These are phyloP conservation scores for Abrostola tripartita DNA, from an alignment of 2,888 invertebrate genomes.

Conservation along the genomic window DNA sequence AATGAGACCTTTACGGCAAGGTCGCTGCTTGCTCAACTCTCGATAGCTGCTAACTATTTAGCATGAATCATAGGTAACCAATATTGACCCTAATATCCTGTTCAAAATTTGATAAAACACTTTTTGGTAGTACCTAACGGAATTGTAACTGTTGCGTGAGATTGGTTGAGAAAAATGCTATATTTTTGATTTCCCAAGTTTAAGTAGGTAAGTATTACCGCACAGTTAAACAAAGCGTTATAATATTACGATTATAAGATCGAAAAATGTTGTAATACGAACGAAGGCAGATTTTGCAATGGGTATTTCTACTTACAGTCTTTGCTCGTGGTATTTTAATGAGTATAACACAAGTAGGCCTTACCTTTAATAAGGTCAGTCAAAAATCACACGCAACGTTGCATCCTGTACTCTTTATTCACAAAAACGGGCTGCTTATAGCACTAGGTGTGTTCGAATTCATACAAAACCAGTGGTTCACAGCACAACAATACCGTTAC, in stretches of 20 bases:
- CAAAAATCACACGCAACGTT: slow-evolving; percentile 70
- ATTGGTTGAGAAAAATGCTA: no score
- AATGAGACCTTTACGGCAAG: slow-evolving; percentile 77
- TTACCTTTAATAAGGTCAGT: slow-evolving; percentile 52
- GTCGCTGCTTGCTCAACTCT: slow-evolving; percentile 69
- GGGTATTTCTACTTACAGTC: background rate
- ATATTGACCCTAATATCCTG: slow-evolving; percentile 46
- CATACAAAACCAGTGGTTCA: slow-evolving; percentile 64
- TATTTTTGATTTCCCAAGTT: slow-evolving; percentile 25
- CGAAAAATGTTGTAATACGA: slow-evolving; percentile 38
- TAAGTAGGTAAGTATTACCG: slow-evolving; percentile 15
- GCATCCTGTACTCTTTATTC: slow-evolving; percentile 71
- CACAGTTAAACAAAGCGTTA: slow-evolving; percentile 13
- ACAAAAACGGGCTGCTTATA: slow-evolving; percentile 68
- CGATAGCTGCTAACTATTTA: slow-evolving; percentile 49
- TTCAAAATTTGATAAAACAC: no score
- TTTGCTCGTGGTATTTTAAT: slow-evolving; percentile 13
- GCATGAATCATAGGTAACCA: slow-evolving; percentile 54
- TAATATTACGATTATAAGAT: slow-evolving; percentile 20
- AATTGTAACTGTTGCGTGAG: no score
- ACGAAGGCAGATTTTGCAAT: slow-evolving; percentile 27
- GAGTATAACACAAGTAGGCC: slow-evolving; percentile 14
- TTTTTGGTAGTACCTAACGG: no score
- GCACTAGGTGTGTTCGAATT: slow-evolving; percentile 77
- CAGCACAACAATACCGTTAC: slow-evolving; percentile 76